A percentile compares a stretch with the other conserved stretches of the same genome.
These are phyloP conservation scores for Nyctereutes procyonoides DNA, from an alignment of 2,113 vertebrate species.

Conservation along the genomic window DNA sequence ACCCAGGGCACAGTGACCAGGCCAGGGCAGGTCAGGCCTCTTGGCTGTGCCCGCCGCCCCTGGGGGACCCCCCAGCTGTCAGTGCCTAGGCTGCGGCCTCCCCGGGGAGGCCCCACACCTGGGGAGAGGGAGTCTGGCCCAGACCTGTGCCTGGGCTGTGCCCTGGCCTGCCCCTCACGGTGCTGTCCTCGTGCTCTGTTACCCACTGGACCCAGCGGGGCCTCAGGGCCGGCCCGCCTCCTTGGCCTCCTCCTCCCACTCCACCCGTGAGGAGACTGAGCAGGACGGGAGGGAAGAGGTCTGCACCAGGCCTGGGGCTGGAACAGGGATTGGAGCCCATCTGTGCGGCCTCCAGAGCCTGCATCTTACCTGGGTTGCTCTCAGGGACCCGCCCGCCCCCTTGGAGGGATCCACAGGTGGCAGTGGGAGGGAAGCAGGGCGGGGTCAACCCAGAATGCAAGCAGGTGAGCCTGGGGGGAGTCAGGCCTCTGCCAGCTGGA, in stretches of 20 bases:
- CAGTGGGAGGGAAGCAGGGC: neutral
- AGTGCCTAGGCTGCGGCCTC: no score
- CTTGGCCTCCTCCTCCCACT: neutral
- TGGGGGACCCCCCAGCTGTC: neutral
- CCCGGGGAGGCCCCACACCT: no score
- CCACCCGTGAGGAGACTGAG: neutral
- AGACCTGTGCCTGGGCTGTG: no score
- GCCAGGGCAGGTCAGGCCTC: neutral
- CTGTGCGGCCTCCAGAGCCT: neutral
- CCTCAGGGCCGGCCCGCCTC: neutral
- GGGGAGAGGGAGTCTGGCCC: no score
- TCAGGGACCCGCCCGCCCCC: no score
- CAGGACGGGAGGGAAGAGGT: neutral
- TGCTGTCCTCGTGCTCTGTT: neutral
- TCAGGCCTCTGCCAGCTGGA: neutral
- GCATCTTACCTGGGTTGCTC: no score
- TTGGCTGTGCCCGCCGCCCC: neutral
- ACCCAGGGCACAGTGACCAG: neutral
- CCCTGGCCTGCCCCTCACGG: no score
- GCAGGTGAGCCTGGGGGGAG: neutral
- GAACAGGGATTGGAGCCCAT: rapidly evolving
- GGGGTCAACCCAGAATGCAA: neutral
- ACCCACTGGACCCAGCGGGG: no score
- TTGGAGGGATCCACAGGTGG: neutral
- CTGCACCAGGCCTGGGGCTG: neutral